A percentile compares a stretch with the other conserved stretches of the same genome.
Conservation (phyloP, 2,113 vertebrate species). For the Hydrolagus affinis region DNA sequence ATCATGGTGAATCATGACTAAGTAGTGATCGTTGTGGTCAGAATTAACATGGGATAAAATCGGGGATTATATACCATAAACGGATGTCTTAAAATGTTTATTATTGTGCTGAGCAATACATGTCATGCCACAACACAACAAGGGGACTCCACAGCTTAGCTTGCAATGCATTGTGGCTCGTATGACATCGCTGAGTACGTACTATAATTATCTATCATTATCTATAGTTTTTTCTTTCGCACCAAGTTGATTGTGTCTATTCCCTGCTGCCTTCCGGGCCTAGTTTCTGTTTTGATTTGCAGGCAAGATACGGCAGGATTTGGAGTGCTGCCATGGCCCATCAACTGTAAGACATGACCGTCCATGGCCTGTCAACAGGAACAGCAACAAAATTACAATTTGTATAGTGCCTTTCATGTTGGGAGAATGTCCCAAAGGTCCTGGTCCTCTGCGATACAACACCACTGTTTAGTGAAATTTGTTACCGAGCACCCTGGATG, state of each 20-base stretch:
- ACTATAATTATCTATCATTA: neutral
- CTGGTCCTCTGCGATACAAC: neutral
- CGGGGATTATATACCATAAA: neutral
- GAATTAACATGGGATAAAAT: neutral
- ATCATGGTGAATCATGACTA: no score
- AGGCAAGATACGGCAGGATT: neutral
- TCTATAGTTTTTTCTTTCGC: neutral
- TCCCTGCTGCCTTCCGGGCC: neutral
- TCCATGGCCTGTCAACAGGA: neutral
- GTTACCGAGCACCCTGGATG: neutral
- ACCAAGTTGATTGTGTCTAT: neutral
- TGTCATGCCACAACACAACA: neutral
- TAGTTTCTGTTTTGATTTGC: neutral
- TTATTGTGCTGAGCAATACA: neutral
- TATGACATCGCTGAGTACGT: neutral
- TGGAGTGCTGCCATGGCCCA: no score
- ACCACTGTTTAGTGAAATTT: neutral
- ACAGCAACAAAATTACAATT: neutral
- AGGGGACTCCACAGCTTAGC: neutral
- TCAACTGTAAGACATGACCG: neutral
- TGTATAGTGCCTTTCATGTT: neutral
- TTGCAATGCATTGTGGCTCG: neutral
- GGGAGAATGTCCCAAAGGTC: neutral
- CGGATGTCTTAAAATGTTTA: neutral
- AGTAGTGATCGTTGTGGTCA: neutral